These are phyloP conservation scores for Nephila pilipes DNA, from an alignment of 1,140 invertebrate genomes.

Conservation along the genomic window DNA sequence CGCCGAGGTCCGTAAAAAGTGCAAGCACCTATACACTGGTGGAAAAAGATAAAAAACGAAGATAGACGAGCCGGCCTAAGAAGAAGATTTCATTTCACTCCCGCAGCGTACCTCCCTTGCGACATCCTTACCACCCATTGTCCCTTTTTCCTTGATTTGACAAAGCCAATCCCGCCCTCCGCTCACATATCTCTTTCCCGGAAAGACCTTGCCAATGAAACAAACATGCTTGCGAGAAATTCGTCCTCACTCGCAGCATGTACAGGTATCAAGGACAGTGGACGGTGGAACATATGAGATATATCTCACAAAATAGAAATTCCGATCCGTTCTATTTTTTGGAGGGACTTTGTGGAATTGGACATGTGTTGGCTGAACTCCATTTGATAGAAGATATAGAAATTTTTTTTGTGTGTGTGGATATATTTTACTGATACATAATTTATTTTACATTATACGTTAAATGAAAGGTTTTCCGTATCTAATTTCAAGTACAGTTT, in stretches of 20 bases:
- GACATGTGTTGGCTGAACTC: too few species aligned
- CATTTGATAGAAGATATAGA: too few species aligned
- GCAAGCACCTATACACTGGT: background rate
- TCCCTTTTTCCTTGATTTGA: slow-evolving; percentile 69
- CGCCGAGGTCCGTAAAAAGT: background rate
- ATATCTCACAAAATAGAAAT: background rate
- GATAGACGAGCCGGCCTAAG: background rate
- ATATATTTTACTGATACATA: too few species aligned
- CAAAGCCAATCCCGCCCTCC: slow-evolving; percentile 49
- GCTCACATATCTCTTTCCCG: slow-evolving; percentile 39
- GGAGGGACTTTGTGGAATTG: too few species aligned
- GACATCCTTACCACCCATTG: slow-evolving; percentile 52
- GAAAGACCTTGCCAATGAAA: slow-evolving; percentile 53
- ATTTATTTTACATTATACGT: too few species aligned
- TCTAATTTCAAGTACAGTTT: too few species aligned
- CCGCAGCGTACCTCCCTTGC: slow-evolving; percentile 46
- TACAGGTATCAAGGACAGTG: slow-evolving; percentile 31
- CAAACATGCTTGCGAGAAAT: slow-evolving; percentile 1
- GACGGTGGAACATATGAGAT: background rate
- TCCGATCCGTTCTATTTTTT: background rate
- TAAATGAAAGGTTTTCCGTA: too few species aligned
- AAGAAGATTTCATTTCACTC: slow-evolving; percentile 49
- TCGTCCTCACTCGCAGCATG: background rate
- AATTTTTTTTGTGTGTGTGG: too few species aligned
- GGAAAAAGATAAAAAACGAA: background rate